phyloP scores from a whole-genome alignment of 2,888 invertebrate species.

The Drosophila emarginata region DNA sequence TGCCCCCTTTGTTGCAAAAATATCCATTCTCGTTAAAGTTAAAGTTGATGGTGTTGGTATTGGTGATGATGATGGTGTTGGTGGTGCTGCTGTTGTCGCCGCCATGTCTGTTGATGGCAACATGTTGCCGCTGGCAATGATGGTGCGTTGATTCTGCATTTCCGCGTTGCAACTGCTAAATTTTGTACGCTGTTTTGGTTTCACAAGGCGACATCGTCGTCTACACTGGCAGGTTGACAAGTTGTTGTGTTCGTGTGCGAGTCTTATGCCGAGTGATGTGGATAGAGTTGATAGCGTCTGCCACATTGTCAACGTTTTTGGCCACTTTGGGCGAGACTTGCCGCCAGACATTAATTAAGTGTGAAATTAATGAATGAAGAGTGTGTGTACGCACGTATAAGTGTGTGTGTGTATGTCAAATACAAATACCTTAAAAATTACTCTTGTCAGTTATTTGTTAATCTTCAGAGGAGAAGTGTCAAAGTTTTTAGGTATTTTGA shows the following conservation, averaged over 20 bases:
- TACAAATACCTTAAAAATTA: neutral
- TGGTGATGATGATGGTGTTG: constrained; percentile 40
- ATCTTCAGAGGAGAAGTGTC: neutral
- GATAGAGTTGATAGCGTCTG: constrained; percentile 62
- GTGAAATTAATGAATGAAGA: constrained; percentile 59
- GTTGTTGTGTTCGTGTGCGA: neutral
- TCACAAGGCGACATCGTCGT: constrained; percentile 20
- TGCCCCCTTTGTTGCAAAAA: constrained; percentile 12
- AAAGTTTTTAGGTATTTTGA: neutral
- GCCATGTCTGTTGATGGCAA: constrained; percentile 51
- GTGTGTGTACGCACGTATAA: neutral
- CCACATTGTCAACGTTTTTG: constrained; percentile 62
- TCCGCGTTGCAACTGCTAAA: constrained; percentile 62
- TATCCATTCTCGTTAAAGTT: constrained; percentile 10
- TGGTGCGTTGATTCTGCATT: constrained; percentile 55
- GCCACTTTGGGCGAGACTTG: constrained; percentile 52
- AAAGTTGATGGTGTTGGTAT: constrained; percentile 34
- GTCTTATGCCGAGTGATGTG: constrained; percentile 50
- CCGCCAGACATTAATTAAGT: constrained; percentile 79
- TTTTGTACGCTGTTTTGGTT: constrained; percentile 48
- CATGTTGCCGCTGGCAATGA: constrained; percentile 52
- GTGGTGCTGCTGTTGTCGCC: constrained; percentile 34
- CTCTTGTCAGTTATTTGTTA: neutral
- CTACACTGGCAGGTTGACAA: constrained; percentile 42
- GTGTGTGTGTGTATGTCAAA: neutral